These are phyloP conservation scores for Ceyx melanurus DNA, from an alignment of 2,113 vertebrate genomes.

Conservation along the genomic window DNA sequence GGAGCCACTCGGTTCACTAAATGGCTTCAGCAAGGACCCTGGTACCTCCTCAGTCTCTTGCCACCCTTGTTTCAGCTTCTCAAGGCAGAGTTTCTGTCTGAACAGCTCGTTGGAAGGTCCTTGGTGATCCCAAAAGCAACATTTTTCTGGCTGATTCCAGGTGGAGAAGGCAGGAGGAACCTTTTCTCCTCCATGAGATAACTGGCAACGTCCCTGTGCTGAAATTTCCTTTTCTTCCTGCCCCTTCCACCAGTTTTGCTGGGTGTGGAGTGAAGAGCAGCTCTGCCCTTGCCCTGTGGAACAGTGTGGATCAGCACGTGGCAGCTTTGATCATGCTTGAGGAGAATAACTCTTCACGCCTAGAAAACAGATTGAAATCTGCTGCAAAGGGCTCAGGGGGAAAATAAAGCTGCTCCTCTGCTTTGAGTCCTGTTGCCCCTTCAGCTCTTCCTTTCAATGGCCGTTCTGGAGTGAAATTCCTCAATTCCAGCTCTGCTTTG, in stretches of 20 bases:
- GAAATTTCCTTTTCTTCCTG: background rate
- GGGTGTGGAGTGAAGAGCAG: background rate
- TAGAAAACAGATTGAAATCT: background rate
- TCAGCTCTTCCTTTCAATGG: background rate
- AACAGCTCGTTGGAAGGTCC: background rate
- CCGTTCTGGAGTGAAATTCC: background rate
- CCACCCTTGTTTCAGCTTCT: background rate
- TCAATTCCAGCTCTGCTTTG: background rate
- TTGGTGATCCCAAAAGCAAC: background rate
- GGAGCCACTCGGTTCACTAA: background rate
- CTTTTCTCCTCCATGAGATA: background rate
- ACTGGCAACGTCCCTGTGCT: background rate
- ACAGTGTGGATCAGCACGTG: background rate
- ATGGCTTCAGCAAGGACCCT: background rate
- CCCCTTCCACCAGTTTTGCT: background rate
- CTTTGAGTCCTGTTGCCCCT: background rate
- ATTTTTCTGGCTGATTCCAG: background rate
- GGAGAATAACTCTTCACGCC: background rate
- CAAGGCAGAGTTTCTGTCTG: background rate
- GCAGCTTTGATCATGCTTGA: accelerated
- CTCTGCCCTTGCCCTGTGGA: background rate
- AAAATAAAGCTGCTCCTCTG: background rate
- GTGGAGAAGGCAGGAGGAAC: background rate
- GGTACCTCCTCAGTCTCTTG: background rate
- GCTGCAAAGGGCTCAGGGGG: background rate